Percentiles rank a stretch among this genome's conserved stretches.
These are phyloP conservation scores for Bombus turneri DNA, from an alignment of 1,140 invertebrate genomes.

Conservation along the genomic window DNA sequence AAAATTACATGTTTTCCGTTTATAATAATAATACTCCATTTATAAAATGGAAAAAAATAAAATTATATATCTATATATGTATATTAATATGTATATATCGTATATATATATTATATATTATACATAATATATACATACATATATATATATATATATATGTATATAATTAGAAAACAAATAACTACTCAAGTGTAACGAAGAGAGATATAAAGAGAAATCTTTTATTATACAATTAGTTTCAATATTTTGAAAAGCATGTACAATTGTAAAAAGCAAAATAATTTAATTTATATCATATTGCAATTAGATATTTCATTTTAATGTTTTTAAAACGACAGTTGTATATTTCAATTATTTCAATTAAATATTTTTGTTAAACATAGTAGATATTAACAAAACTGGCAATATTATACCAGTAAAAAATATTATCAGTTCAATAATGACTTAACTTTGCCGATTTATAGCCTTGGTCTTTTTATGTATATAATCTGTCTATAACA, in stretches of 20 bases:
- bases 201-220: conserved; percentile 35
- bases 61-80: not conserved
- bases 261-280: conserved; percentile 39
- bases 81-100: too few species aligned
- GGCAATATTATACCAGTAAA: conserved; percentile 39
- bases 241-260: conserved; percentile 29
- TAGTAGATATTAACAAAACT: conserved; percentile 56
- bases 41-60: conserved; percentile 25
- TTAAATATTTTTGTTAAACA: conserved; percentile 29
- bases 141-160: too few species aligned
- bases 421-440: conserved; percentile 52
- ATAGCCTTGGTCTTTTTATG: conserved; percentile 44
- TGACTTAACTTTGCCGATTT: conserved; percentile 38
- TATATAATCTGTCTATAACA: conserved; percentile 21
- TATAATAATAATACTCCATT: not conserved
- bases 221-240: conserved; percentile 48
- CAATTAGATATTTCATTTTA: conserved; percentile 26
- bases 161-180: conserved; percentile 14
- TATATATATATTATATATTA: not conserved
- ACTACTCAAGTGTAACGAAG: conserved; percentile 22
- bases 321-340: not conserved
- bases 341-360: conserved; percentile 15
- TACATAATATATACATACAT: too few species aligned
- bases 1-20: conserved; percentile 29
- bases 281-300: conserved; percentile 21